Conservation (phyloP, 2,888 invertebrate genomes). For the Lycia hirtaria region DNA sequence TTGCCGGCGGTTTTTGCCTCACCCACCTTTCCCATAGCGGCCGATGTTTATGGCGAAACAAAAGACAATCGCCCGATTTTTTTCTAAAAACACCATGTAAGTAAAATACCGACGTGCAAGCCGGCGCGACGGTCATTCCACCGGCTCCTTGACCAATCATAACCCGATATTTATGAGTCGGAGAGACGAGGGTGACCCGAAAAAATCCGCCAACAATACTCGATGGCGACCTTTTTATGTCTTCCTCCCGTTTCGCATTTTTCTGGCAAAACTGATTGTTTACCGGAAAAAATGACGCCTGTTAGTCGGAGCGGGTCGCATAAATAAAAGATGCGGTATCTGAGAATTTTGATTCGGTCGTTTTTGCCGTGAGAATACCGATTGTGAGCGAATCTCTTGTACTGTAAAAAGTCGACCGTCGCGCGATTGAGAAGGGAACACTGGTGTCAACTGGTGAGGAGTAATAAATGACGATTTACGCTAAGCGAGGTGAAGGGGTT, state of each 20-base stretch:
- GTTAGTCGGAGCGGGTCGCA: constrained; percentile 77
- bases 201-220: constrained; percentile 65
- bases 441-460: constrained; percentile 68
- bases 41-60: constrained; percentile 45
- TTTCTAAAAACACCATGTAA: constrained; percentile 48
- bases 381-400: constrained; percentile 68
- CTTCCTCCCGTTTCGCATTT: constrained; percentile 81
- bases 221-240: constrained; percentile 70
- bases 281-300: constrained; percentile 85
- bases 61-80: constrained; percentile 41
- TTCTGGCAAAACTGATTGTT: constrained; percentile 85
- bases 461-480: constrained; percentile 63
- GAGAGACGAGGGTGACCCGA: constrained; percentile 52
- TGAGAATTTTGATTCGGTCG: constrained; percentile 82
- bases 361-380: constrained; percentile 70
- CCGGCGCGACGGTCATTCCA: constrained; percentile 54
- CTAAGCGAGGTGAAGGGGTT: constrained; percentile 39
- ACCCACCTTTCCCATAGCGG: constrained; percentile 45
- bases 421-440: constrained; percentile 72
- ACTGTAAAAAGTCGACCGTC: constrained; percentile 66
- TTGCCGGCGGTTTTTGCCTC: constrained; percentile 39
- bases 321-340: constrained; percentile 81
- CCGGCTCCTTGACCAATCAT: constrained; percentile 66
- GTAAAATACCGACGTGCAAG: constrained; percentile 29
- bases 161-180: constrained; percentile 72